Evolutionary conservation across 2,797 vertebrate genomes (phyloP).

Genomic region (Acanthopagrus latus): DNA sequence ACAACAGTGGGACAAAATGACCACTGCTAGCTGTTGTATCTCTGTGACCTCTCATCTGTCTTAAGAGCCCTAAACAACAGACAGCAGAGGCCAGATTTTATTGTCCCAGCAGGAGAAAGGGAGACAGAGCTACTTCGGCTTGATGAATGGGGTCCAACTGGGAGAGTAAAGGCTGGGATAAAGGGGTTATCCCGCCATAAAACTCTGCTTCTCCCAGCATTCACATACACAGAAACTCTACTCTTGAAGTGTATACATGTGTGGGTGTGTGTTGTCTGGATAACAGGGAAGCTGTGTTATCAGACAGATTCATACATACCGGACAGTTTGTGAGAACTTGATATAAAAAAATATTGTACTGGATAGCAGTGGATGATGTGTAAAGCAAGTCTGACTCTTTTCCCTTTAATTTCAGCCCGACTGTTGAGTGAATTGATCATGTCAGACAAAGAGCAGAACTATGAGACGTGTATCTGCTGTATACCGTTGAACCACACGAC

Average conservation of each 20-base stretch:
- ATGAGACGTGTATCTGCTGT: conserved; percentile 35
- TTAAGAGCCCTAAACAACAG: conserved; percentile 70
- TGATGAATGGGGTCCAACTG: conserved; percentile 81
- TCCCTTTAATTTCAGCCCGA: conserved; percentile 63
- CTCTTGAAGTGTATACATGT: conserved; percentile 13
- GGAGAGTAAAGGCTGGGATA: conserved; percentile 61
- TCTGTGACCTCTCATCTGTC: conserved; percentile 73
- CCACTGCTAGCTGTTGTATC: conserved; percentile 44
- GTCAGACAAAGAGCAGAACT: conserved; percentile 47
- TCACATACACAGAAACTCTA: conserved; percentile 34
- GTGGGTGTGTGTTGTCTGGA: conserved; percentile 29
- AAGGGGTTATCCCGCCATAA: conserved; percentile 70
- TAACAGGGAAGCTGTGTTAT: conserved; percentile 45
- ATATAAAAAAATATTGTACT: conserved; percentile 35
- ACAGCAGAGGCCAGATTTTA: conserved; percentile 70
- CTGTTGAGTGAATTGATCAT: conserved; percentile 64
- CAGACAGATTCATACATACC: conserved; percentile 64
- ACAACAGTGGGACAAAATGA: conserved; percentile 48
- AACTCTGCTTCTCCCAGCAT: conserved; percentile 55
- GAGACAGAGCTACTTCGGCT: conserved; percentile 63
- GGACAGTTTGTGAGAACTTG: conserved; percentile 66
- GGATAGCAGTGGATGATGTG: conserved; percentile 30
- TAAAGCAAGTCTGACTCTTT: conserved; percentile 51
- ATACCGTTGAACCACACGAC: conserved; percentile 47
- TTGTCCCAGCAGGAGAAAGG: conserved; percentile 76